phyloP scores from a whole-genome alignment of 2,888 invertebrate species.

The Byasa hedistus region DNA sequence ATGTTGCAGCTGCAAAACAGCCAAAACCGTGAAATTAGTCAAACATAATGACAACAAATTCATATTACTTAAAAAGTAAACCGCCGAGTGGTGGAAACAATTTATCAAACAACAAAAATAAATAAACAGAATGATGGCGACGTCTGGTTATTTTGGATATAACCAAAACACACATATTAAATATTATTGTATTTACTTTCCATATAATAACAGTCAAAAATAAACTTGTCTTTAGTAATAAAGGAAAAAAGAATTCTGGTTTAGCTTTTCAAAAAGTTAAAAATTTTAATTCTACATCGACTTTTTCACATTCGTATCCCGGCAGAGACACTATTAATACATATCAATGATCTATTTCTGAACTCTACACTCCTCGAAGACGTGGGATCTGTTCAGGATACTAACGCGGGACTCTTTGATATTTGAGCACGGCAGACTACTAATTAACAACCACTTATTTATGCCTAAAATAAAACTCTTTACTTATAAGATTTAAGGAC shows the following conservation, averaged over 20 bases:
- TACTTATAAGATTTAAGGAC: background rate
- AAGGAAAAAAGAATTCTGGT: too few relatives aligned
- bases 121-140: conserved; percentile 54
- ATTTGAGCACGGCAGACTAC: conserved; percentile 49
- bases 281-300: background rate
- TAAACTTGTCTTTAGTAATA: too few relatives aligned
- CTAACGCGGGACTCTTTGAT: conserved; percentile 52
- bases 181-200: too few relatives aligned
- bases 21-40: conserved; percentile 57
- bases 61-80: conserved; percentile 68
- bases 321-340: conserved; percentile 61
- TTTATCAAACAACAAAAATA: conserved; percentile 76
- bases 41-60: conserved; percentile 70
- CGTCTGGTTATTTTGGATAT: background rate
- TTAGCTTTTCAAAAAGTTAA: too few relatives aligned
- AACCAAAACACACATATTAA: too few relatives aligned
- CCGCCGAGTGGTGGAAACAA: conserved; percentile 72
- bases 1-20: conserved; percentile 59
- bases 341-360: conserved; percentile 67
- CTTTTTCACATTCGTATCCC: conserved; percentile 41
- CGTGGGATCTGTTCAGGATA: conserved; percentile 40
- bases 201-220: too few relatives aligned
- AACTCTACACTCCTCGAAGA: conserved; percentile 35
- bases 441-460: conserved; percentile 34
- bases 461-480: conserved; percentile 5